phyloP scores from a whole-genome alignment of 2,797 vertebrate species.

The Distichodus sexfasciatus region DNA sequence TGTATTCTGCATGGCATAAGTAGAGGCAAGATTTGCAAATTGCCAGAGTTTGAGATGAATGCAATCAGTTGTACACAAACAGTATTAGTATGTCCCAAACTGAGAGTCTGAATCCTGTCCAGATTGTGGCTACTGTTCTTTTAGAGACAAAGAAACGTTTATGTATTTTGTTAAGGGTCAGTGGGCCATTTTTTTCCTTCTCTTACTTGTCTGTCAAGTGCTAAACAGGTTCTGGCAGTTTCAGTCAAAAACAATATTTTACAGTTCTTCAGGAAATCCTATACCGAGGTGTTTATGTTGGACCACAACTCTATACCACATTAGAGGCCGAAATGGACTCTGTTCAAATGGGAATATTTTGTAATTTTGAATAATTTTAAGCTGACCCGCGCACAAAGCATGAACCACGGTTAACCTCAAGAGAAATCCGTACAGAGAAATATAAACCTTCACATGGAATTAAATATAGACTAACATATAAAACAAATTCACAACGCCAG shows the following conservation, averaged over 20 bases:
- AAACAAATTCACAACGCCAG: not conserved
- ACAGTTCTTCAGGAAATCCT: not conserved
- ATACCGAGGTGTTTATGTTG: not conserved
- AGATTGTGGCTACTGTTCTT: not conserved
- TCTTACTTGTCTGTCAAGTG: not conserved
- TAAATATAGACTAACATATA: not conserved
- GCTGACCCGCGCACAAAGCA: not conserved
- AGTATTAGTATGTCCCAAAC: not conserved
- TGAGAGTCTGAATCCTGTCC: not conserved
- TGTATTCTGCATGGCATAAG: not conserved
- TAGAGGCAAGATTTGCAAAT: conserved; percentile 1
- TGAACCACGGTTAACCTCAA: not conserved
- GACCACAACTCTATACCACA: conserved; percentile 1
- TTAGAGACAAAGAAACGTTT: not conserved
- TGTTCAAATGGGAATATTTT: not conserved
- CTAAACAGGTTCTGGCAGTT: not conserved
- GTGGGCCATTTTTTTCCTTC: too few relatives aligned
- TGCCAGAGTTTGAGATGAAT: conserved; percentile 9
- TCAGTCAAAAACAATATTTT: not conserved
- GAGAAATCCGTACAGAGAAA: not conserved
- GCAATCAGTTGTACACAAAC: not conserved
- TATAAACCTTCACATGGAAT: not conserved
- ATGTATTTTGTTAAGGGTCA: conserved; percentile 2
- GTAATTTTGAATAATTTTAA: not conserved
- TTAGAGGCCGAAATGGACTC: not conserved